These are phyloP conservation scores for Pica pica DNA, from an alignment of 2,113 vertebrate genomes.

Conservation along the genomic window DNA sequence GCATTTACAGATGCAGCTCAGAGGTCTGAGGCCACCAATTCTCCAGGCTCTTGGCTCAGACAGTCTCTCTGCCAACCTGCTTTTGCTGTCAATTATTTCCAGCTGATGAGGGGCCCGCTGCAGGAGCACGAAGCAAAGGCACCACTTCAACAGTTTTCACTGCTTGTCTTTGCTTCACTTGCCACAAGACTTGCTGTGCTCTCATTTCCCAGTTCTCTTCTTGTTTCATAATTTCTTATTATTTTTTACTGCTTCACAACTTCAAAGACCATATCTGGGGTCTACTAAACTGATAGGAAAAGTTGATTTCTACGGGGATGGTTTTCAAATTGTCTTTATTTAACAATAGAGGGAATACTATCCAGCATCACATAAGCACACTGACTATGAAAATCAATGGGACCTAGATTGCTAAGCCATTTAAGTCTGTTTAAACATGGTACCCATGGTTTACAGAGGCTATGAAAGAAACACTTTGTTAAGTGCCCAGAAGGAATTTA, in stretches of 20 bases:
- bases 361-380: not conserved
- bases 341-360: slow-evolving; percentile 15
- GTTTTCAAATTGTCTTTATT: not conserved
- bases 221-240: not conserved
- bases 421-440: slow-evolving; percentile 34
- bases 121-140: not conserved
- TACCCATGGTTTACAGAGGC: not conserved
- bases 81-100: not conserved
- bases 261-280: not conserved
- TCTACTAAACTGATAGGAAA: not conserved
- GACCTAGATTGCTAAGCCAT: not conserved
- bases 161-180: not conserved
- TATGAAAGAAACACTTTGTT: not conserved
- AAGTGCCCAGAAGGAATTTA: slow-evolving; percentile 30
- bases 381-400: slow-evolving; percentile 32
- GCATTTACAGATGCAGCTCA: not conserved
- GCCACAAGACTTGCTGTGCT: not conserved
- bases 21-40: not conserved
- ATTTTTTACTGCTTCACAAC: not conserved
- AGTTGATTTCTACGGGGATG: slow-evolving; percentile 11
- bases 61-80: not conserved
- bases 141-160: not conserved
- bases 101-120: not conserved
- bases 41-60: not conserved
- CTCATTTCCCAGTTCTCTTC: not conserved